These are phyloP conservation scores for Mycteria americana DNA, from an alignment of 2,797 vertebrate genomes.

Conservation along the genomic window DNA sequence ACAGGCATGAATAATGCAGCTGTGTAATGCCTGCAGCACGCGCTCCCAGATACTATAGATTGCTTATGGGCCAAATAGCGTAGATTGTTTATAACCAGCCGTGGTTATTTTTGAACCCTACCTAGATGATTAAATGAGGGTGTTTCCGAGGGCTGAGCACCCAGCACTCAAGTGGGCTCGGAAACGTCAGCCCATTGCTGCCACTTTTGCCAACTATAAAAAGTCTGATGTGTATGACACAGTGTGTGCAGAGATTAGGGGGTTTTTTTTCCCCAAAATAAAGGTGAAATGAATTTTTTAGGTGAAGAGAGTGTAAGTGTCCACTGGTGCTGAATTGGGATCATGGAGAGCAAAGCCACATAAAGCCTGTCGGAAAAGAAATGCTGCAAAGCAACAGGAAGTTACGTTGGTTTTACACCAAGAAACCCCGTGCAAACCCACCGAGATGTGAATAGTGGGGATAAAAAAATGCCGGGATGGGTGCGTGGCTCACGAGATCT, in stretches of 20 bases:
- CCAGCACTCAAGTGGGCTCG: neutral
- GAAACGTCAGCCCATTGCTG: neutral
- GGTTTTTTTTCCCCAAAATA: neutral
- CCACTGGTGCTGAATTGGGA: neutral
- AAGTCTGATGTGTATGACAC: neutral
- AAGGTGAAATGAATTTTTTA: neutral
- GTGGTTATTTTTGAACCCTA: neutral
- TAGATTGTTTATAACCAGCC: neutral
- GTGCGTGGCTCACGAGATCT: rapidly evolving
- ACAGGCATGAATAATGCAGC: neutral
- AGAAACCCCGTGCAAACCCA: neutral
- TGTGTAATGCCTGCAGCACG: neutral
- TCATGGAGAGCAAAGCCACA: neutral
- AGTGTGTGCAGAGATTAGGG: rapidly evolving
- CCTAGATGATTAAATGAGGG: neutral
- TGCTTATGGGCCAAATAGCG: neutral
- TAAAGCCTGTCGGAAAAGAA: neutral
- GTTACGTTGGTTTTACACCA: neutral
- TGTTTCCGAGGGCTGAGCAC: neutral
- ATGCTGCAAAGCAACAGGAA: neutral
- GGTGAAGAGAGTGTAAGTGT: neutral
- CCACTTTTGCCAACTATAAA: neutral
- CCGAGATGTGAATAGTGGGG: neutral
- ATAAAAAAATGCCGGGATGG: neutral
- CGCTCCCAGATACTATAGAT: neutral